A percentile compares a stretch with the other conserved stretches of the same genome.
Evolutionary conservation across 2,113 vertebrate genomes (phyloP).

Genomic region (Hyaena hyaena): DNA sequence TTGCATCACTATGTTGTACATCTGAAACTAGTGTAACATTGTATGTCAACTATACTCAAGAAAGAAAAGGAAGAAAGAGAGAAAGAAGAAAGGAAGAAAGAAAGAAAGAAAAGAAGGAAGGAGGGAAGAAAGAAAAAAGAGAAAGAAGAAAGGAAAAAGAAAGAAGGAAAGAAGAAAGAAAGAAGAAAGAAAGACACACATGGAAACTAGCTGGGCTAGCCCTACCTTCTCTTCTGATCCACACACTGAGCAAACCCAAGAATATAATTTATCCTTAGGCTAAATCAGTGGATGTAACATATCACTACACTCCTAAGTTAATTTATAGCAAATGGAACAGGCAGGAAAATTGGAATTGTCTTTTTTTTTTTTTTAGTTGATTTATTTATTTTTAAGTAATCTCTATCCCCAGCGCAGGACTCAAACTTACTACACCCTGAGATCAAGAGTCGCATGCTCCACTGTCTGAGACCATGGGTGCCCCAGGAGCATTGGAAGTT

Average conservation of each 20-base stretch:
- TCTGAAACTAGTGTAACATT: background rate
- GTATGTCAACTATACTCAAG: background rate
- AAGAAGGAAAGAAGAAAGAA: background rate
- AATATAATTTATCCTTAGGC: background rate
- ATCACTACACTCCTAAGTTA: background rate
- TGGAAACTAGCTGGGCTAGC: too few relatives aligned
- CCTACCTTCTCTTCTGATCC: background rate
- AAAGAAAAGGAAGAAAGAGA: background rate
- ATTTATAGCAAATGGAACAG: background rate
- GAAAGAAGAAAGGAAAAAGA: too few relatives aligned
- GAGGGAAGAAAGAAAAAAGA: too few relatives aligned
- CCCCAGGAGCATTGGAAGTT: background rate
- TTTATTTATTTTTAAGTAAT: background rate
- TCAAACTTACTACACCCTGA: background rate
- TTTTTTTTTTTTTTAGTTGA: background rate
- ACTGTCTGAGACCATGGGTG: background rate
- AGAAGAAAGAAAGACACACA: too few relatives aligned
- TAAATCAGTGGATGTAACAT: background rate
- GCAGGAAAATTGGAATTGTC: background rate
- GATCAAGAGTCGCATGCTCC: background rate
- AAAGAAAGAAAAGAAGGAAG: background rate
- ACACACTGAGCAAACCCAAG: background rate
- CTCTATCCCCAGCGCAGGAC: background rate
- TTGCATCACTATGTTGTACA: background rate
- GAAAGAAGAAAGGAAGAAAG: background rate